Base-by-base conservation (phyloP, 2,113 vertebrate genomes). In the Oreotragus oreotragus region DNA sequence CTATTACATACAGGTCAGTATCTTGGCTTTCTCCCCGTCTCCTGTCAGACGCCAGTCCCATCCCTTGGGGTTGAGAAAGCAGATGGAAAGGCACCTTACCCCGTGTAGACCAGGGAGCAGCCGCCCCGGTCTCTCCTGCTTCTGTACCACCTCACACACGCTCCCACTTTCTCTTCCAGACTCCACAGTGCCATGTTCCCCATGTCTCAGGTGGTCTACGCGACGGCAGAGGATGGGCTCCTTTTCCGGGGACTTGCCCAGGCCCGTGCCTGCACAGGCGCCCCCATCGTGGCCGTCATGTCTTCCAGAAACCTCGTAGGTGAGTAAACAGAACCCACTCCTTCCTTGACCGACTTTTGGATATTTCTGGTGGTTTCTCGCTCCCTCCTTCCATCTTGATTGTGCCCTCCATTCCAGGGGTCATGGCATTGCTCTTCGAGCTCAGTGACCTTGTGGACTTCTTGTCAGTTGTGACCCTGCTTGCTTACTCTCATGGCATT, bases 171-270 rank as follows among this genome's bases (percentile, higher is more conserved):
- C 55, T 76, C 5, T 0, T 13, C 53, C 97, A 99, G 99, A 97
- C 99, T 99, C 93, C 98, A 99, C n/a, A 99, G 99, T 64, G 99
- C 99, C 73, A 99, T 99, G 99, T 99, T 99, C 96, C 99, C 99
- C 1, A 99, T 99, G 99, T 99, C 99, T 8, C 99, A 99, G 0
- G 99, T 99, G 36, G 99, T 99, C 97, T 99, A 99, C 1, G 99
- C 99, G 57, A 99, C 99, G 99, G 99, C 99, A 0, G 99, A 99
- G 87, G 99, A 99, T 0, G 99, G 99, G 5, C 99, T 99, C 93
- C 99, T 99, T 80, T 99, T 99, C 98, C 98, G 98, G 14, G 73
- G 36, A n/a, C 98, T 99, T 45, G 99, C 99, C 96, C 98, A 0
- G 17, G 99, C 99, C 64, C 99, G 99, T 86, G 4, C 97, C n/a